Evolutionary conservation across 2,113 vertebrate genomes (phyloP).

Genomic region (Dipodomys stephensi): DNA sequence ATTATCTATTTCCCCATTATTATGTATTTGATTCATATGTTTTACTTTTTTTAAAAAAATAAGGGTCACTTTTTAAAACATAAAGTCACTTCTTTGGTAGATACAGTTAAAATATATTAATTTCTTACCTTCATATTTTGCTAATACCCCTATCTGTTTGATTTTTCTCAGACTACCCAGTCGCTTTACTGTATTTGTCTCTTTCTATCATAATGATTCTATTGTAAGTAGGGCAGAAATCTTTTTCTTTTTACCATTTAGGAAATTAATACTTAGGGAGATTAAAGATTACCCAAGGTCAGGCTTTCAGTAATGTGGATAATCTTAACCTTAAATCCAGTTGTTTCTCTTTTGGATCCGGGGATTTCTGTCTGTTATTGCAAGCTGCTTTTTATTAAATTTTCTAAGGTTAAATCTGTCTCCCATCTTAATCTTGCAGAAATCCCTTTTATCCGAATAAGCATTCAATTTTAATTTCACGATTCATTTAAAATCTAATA

Average conservation of each 20-base stretch:
- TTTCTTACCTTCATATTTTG: constrained; percentile 56
- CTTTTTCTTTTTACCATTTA: constrained; percentile 52
- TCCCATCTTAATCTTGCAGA: constrained; percentile 56
- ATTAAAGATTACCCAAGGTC: constrained; percentile 58
- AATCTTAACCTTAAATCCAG: constrained; percentile 45
- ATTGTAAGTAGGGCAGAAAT: constrained; percentile 36
- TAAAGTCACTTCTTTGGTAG: neutral
- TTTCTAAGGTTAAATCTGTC: constrained; percentile 33
- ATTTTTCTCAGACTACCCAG: constrained; percentile 24
- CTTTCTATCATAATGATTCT: constrained; percentile 49
- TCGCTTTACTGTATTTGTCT: constrained; percentile 3
- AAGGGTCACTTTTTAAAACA: no score
- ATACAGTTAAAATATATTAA: constrained; percentile 45
- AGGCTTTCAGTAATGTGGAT: neutral
- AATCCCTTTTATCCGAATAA: constrained; percentile 63
- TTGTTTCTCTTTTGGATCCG: constrained; percentile 26
- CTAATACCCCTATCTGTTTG: constrained; percentile 39
- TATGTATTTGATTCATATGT: neutral
- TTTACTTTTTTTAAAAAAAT: neutral
- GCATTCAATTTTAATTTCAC: constrained; percentile 60
- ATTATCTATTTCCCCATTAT: neutral
- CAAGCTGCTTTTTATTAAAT: constrained; percentile 55
- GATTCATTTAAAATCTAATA: constrained; percentile 53
- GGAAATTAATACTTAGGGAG: constrained; percentile 58
- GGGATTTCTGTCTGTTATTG: constrained; percentile 32